phyloP scores from a whole-genome alignment of 1,140 invertebrate species.

The Grapholita molesta region DNA sequence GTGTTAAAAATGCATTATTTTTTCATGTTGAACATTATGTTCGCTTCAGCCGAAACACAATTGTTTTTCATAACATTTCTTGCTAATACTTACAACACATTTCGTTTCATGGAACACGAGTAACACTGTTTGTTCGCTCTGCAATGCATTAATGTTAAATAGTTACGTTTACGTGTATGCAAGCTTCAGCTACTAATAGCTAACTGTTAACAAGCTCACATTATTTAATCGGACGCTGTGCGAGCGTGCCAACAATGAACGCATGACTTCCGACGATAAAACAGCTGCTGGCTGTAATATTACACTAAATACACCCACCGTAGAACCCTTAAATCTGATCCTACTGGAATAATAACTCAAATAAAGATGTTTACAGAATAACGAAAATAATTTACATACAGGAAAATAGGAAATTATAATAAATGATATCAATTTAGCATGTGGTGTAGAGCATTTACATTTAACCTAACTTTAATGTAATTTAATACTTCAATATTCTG shows the following conservation, averaged over 20 bases:
- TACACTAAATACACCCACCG: conserved; percentile 20
- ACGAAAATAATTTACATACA: conserved; percentile 23
- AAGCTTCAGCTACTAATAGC: conserved; percentile 32
- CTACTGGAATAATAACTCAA: conserved; percentile 22
- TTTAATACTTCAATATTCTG: neutral
- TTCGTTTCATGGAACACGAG: neutral
- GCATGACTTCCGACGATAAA: conserved; percentile 51
- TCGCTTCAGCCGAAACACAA: neutral
- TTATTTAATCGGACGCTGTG: conserved; percentile 47
- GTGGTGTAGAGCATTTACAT: neutral
- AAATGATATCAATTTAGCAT: conserved; percentile 16
- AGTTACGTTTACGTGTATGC: conserved; percentile 26
- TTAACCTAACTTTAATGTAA: neutral
- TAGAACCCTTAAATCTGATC: conserved; percentile 21
- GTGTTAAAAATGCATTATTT: neutral
- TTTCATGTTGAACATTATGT: neutral
- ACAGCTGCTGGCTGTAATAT: conserved; percentile 33
- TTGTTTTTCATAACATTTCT: neutral
- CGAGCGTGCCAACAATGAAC: conserved; percentile 49
- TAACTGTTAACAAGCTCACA: conserved; percentile 23
- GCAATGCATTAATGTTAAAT: conserved; percentile 24
- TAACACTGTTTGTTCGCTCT: neutral
- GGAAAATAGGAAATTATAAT: conserved; percentile 27
- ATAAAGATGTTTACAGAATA: conserved; percentile 25
- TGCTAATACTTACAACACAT: neutral